A percentile compares a stretch with the other conserved stretches of the same genome.
Evolutionary conservation across 2,797 vertebrate genomes (phyloP).

Genomic region (Orestias chungarensis): DNA sequence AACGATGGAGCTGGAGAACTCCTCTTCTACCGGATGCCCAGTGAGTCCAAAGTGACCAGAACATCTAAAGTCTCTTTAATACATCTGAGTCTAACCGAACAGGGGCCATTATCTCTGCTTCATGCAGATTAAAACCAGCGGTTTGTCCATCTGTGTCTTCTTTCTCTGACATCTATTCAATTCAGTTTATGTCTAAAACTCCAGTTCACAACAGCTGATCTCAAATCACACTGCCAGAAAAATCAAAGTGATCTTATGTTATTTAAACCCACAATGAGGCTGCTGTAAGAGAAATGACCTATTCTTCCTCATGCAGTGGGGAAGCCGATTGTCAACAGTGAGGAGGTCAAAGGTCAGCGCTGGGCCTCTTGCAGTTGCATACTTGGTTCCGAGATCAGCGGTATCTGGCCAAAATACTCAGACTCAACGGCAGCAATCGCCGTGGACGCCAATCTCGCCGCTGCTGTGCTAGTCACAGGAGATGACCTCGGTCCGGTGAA

Average conservation of each 20-base stretch:
- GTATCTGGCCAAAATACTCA: conserved; percentile 94
- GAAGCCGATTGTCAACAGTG: conserved; percentile 85
- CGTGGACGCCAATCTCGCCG: conserved; percentile 90
- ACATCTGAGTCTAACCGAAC: background rate
- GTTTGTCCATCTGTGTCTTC: background rate
- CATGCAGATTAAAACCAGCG: background rate
- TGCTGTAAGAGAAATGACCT: background rate
- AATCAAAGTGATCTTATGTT: too few relatives aligned
- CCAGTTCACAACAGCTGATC: too few relatives aligned
- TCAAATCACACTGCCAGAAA: too few relatives aligned
- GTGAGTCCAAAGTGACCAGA: conserved; percentile 38
- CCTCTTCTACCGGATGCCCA: conserved; percentile 92
- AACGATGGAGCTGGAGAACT: conserved; percentile 92
- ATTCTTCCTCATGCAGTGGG: conserved; percentile 79
- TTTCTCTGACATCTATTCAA: too few relatives aligned
- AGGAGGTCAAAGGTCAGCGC: conserved; percentile 90
- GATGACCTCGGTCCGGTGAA: conserved; percentile 93
- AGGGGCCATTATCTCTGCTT: background rate
- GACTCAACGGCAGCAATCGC: conserved; percentile 88
- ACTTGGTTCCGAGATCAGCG: conserved; percentile 90
- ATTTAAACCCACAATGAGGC: too few relatives aligned
- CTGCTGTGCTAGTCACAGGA: conserved; percentile 86
- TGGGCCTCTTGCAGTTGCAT: conserved; percentile 95
- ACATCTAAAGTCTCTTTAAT: too few relatives aligned
- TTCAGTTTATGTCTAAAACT: too few relatives aligned